Percentiles rank a stretch among this genome's conserved stretches.
Conservation (phyloP, 92 coral and sea anemone genomes). For the Paragorgia papillata region DNA sequence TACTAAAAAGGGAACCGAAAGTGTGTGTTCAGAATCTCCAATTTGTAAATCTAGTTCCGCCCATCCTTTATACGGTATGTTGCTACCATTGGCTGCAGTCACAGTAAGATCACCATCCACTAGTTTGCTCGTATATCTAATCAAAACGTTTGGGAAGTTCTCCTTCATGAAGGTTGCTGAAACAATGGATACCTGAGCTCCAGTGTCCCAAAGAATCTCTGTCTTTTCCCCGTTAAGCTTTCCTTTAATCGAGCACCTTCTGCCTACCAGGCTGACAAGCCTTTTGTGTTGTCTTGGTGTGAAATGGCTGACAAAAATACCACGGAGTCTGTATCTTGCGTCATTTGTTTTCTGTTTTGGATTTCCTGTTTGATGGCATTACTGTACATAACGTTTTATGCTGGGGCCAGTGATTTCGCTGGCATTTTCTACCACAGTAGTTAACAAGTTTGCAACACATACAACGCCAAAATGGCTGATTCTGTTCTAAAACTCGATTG, state of each 20-base stretch:
- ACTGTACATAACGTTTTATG: constrained; percentile 47
- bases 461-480: background rate
- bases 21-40: too few species aligned
- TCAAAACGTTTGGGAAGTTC: too few species aligned
- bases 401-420: constrained; percentile 52
- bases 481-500: too few species aligned
- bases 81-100: background rate
- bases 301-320: constrained; percentile 29
- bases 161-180: too few species aligned
- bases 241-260: constrained; percentile 53
- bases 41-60: too few species aligned
- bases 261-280: constrained; percentile 52
- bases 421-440: constrained; percentile 46
- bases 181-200: constrained; percentile 58
- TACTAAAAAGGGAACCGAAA: too few species aligned
- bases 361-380: constrained; percentile 35
- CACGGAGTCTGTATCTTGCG: background rate
- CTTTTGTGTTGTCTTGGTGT: constrained; percentile 47
- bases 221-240: constrained; percentile 41
- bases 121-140: too few species aligned
- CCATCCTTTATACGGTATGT: too few species aligned
- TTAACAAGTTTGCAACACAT: background rate
- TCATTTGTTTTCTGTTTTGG: background rate
- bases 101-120: too few species aligned
- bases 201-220: constrained; percentile 62